Conservation (phyloP, 2,888 invertebrate species). For the Aleiodes testaceus region DNA sequence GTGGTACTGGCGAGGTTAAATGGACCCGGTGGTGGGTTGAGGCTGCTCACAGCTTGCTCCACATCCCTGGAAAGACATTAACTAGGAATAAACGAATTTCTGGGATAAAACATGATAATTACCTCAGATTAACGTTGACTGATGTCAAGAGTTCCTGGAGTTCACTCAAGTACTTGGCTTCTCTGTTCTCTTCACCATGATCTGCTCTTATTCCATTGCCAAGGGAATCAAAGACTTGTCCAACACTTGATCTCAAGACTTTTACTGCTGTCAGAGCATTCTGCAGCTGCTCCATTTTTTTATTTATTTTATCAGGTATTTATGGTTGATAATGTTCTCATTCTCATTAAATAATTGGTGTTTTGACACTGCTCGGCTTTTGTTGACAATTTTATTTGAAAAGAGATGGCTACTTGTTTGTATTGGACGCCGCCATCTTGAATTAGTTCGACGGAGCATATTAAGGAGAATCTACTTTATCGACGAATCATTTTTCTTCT, state of each 20-base stretch:
- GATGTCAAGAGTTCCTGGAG: slow-evolving; percentile 87
- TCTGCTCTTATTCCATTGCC: slow-evolving; percentile 87
- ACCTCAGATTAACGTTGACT: slow-evolving; percentile 87
- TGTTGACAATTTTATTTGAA: no score
- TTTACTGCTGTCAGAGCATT: slow-evolving; percentile 84
- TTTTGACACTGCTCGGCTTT: no score
- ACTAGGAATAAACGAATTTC: no score
- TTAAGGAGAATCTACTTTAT: no score
- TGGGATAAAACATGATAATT: slow-evolving; percentile 24
- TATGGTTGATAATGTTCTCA: no score
- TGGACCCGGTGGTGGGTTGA: slow-evolving; percentile 86
- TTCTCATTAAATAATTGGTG: no score
- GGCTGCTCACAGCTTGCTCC: slow-evolving; percentile 82
- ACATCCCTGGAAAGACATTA: slow-evolving; percentile 79
- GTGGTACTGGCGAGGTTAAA: slow-evolving; percentile 90
- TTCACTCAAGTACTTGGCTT: slow-evolving; percentile 83
- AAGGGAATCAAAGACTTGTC: slow-evolving; percentile 88
- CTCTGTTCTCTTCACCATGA: slow-evolving; percentile 87
- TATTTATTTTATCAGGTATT: background rate
- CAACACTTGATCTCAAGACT: slow-evolving; percentile 86
- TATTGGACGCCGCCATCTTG: no score
- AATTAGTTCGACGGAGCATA: no score
- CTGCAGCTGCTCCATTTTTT: slow-evolving; percentile 20
- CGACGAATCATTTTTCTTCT: no score
- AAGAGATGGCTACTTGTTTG: no score